Conservation (phyloP, 2,797 vertebrate genomes). For the Alauda arvensis region DNA sequence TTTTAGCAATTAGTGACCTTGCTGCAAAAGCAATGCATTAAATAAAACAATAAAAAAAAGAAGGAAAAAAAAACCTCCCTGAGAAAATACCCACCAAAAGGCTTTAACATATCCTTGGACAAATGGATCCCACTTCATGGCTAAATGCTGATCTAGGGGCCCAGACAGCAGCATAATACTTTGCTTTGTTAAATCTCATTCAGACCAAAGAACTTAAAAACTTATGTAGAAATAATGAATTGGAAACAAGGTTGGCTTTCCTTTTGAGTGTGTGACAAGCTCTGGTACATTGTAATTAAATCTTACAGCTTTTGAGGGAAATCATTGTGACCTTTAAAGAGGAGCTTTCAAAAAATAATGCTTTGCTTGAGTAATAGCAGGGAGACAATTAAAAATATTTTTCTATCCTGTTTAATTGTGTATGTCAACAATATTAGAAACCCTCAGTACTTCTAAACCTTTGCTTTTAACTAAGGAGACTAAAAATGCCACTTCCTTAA, state of each 20-base stretch:
- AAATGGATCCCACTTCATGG: not conserved
- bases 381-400: not conserved
- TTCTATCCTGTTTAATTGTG: not conserved
- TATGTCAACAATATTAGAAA: not conserved
- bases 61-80: not conserved
- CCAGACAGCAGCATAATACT: not conserved
- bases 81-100: not conserved
- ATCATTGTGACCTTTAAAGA: not conserved
- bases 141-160: not conserved
- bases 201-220: not conserved
- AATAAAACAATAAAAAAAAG: not conserved
- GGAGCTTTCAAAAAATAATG: not conserved
- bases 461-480: not conserved
- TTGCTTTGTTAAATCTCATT: not conserved
- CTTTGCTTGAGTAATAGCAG: not conserved
- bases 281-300: not conserved
- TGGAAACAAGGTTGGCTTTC: not conserved
- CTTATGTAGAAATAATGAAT: fast-evolving
- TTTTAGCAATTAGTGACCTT: not conserved
- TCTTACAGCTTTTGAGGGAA: not conserved
- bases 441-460: not conserved
- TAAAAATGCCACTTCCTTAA: not conserved
- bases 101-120: not conserved
- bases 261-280: not conserved
- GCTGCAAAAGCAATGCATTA: not conserved